phyloP scores from a whole-genome alignment of 2,888 invertebrate genomes.

The Dexiosoma caninum region DNA sequence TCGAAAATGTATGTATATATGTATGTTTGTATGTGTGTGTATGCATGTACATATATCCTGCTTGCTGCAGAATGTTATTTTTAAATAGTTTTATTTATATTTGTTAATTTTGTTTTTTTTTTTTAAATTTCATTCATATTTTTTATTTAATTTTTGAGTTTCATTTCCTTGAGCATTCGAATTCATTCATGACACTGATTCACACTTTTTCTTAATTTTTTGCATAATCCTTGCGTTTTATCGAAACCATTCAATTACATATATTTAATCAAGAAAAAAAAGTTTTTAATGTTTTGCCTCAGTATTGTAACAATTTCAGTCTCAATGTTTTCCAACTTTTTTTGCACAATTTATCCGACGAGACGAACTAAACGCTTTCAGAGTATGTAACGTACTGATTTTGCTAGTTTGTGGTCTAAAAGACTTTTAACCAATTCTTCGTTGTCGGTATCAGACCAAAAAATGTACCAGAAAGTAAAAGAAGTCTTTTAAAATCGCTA shows the following conservation, averaged over 20 bases:
- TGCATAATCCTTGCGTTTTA: neutral
- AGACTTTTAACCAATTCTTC: conserved; percentile 58
- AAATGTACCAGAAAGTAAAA: conserved; percentile 18
- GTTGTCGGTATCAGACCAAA: conserved; percentile 51
- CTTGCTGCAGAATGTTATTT: too few species aligned
- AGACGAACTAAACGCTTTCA: conserved; percentile 47
- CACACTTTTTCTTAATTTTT: too few species aligned
- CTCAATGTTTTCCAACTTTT: neutral
- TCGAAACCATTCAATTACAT: too few species aligned
- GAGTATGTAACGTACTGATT: conserved; percentile 53
- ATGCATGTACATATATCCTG: too few species aligned
- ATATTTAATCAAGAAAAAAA: too few species aligned
- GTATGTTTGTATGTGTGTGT: neutral
- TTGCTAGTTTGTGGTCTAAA: conserved; percentile 48
- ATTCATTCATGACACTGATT: too few species aligned
- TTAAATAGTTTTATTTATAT: too few species aligned
- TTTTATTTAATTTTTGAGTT: too few species aligned
- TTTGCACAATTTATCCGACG: conserved; percentile 27
- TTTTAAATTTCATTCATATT: too few species aligned
- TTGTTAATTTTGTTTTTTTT: too few species aligned
- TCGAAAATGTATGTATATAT: too few species aligned
- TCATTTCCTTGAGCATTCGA: too few species aligned
- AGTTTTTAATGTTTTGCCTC: neutral
- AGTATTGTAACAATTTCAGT: neutral
- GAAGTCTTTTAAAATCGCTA: conserved; percentile 42